Percentiles rank a stretch among this genome's conserved stretches.
phyloP scores from a whole-genome alignment of 2,888 invertebrate genomes.

The Melinopterus prodromus region DNA sequence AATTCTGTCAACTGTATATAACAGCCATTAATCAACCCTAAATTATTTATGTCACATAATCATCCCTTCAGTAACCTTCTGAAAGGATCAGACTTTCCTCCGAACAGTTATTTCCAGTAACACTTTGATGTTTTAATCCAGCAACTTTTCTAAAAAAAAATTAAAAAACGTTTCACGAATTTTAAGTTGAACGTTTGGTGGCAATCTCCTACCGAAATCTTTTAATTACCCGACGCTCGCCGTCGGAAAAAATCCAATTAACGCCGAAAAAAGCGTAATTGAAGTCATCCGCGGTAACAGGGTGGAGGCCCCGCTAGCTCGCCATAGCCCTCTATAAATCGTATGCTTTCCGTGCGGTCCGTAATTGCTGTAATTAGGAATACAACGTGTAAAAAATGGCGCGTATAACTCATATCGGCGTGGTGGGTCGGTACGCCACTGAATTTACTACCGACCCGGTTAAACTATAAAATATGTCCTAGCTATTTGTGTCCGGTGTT shows the following conservation, averaged over 20 bases:
- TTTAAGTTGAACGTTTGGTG: neutral
- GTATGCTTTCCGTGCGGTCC: slow-evolving; percentile 25
- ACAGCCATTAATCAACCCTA: too few species aligned
- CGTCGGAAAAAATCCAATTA: slow-evolving; percentile 30
- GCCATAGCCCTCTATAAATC: slow-evolving; percentile 13
- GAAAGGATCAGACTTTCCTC: too few species aligned
- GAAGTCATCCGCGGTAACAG: slow-evolving; percentile 19
- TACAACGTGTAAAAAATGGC: slow-evolving; percentile 33
- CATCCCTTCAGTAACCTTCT: too few species aligned
- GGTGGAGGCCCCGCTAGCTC: neutral
- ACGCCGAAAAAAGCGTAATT: slow-evolving; percentile 34
- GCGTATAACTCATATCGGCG: slow-evolving; percentile 34
- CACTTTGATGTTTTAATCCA: neutral
- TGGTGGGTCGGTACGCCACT: slow-evolving; percentile 11
- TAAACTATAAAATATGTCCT: slow-evolving; percentile 31
- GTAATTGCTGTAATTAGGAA: slow-evolving; percentile 37
- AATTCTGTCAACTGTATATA: too few species aligned
- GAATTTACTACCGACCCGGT: slow-evolving; percentile 27
- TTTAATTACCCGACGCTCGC: slow-evolving; percentile 30
- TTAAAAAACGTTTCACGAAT: neutral
- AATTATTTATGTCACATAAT: too few species aligned
- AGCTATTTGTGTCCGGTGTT: slow-evolving; percentile 27
- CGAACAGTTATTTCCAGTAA: neutral
- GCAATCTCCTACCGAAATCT: slow-evolving; percentile 17
- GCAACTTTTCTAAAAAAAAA: neutral